Evolutionary conservation across 2,888 invertebrate species (phyloP).

Genomic region (Melanophora roralis): DNA sequence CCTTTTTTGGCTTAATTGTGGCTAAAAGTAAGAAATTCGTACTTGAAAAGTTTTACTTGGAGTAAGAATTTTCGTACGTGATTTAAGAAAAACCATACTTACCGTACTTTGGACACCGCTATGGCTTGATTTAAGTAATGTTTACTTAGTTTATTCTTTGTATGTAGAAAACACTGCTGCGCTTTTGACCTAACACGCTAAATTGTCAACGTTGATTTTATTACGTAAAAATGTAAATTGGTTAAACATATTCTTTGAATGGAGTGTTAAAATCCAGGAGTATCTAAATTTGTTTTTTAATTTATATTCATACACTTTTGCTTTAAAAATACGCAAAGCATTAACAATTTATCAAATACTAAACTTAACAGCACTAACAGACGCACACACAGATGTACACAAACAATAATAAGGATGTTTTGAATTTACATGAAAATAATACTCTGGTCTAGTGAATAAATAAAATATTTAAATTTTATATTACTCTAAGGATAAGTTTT

Average conservation of each 20-base stretch:
- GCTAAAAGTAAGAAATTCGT: too few relatives aligned
- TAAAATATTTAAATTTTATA: slow-evolving; percentile 22
- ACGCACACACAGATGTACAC: neutral
- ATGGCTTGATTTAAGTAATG: too few relatives aligned
- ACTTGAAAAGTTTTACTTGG: too few relatives aligned
- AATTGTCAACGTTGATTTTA: too few relatives aligned
- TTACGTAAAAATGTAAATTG: neutral
- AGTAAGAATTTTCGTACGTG: too few relatives aligned
- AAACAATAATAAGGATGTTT: neutral
- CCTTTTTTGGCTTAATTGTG: too few relatives aligned
- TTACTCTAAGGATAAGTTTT: slow-evolving; percentile 1
- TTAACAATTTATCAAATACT: slow-evolving; percentile 8
- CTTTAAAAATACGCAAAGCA: slow-evolving; percentile 22
- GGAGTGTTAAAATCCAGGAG: neutral
- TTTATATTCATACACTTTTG: neutral
- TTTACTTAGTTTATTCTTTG: too few relatives aligned
- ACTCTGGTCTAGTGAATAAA: neutral
- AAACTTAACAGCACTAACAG: neutral
- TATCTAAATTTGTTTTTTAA: neutral
- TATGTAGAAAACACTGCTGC: too few relatives aligned
- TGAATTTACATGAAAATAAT: slow-evolving; percentile 4
- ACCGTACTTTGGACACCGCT: too few relatives aligned
- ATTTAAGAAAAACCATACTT: too few relatives aligned
- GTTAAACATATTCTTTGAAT: neutral
- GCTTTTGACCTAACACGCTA: too few relatives aligned